Evolutionary conservation across 2,113 vertebrate species (phyloP).

Genomic region (Colistium nudipinnis): DNA sequence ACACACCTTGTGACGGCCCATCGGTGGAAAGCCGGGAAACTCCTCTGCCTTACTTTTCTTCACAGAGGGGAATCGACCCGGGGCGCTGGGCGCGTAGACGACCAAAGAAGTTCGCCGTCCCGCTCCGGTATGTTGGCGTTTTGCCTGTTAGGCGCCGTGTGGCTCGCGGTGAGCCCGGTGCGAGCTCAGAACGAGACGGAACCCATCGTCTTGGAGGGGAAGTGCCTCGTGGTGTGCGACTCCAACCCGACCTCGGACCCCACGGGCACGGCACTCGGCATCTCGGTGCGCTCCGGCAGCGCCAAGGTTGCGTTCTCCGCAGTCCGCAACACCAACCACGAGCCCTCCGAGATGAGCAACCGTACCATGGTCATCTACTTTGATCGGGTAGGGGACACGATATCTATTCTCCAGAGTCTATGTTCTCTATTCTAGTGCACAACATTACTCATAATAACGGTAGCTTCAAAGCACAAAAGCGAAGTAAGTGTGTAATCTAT

Average conservation of each 20-base stretch:
- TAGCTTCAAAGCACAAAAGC: no score
- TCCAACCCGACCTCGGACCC: conserved; percentile 95
- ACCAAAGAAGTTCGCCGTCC: conserved; percentile 28
- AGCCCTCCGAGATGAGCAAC: conserved; percentile 99
- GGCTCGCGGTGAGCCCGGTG: conserved; percentile 81
- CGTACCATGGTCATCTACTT: conserved; percentile 97
- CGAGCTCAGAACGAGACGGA: conserved; percentile 95
- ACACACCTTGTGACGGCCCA: background rate
- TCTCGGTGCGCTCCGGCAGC: conserved; percentile 94
- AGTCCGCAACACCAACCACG: conserved; percentile 96
- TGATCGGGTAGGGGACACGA: conserved; percentile 85
- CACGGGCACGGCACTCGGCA: conserved; percentile 93
- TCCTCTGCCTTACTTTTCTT: conserved; percentile 26
- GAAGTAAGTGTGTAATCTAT: background rate
- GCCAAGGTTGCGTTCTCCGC: conserved; percentile 97
- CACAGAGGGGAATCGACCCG: conserved; percentile 9
- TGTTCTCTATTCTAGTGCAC: background rate
- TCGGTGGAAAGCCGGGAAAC: conserved; percentile 36
- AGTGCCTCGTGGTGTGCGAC: conserved; percentile 97
- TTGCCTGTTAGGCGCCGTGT: conserved; percentile 83
- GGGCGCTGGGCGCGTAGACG: conserved; percentile 54
- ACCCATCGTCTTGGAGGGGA: conserved; percentile 94
- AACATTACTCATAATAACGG: background rate
- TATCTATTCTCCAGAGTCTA: background rate
- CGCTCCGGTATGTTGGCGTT: conserved; percentile 79